A percentile compares a stretch with the other conserved stretches of the same genome.
Conservation (phyloP, 2,797 vertebrate species). For the Pangasius macronema region DNA sequence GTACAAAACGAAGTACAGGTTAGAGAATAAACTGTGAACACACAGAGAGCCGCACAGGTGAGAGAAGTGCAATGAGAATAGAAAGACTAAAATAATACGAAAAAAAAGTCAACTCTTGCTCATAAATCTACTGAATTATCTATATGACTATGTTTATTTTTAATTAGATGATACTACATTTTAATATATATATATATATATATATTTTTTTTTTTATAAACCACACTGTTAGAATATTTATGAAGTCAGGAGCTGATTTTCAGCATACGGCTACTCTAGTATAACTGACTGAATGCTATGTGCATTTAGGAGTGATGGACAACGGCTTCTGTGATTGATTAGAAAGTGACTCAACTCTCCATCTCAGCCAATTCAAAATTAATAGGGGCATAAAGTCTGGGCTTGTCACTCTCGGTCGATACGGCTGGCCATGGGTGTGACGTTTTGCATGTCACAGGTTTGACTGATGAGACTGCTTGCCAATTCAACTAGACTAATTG, state of each 20-base stretch:
- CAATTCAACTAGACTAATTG: conserved; percentile 27
- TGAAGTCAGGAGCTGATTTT: neutral
- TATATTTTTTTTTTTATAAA: too few species aligned
- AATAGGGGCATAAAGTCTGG: conserved; percentile 47
- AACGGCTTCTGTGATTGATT: conserved; percentile 44
- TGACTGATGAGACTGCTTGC: conserved; percentile 5
- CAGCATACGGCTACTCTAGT: neutral
- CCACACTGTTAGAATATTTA: neutral
- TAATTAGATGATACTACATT: neutral
- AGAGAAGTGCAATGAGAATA: neutral
- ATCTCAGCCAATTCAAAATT: conserved; percentile 57
- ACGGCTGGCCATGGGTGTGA: conserved; percentile 34
- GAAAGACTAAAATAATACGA: neutral
- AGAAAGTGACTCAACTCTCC: conserved; percentile 45
- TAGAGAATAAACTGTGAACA: neutral
- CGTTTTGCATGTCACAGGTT: neutral
- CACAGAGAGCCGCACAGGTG: neutral
- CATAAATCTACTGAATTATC: neutral
- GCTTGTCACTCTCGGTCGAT: conserved; percentile 25
- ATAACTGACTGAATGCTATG: conserved; percentile 19
- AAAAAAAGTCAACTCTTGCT: neutral
- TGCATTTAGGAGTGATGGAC: conserved; percentile 9
- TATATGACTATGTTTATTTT: neutral
- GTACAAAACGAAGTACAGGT: neutral
- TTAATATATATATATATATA: neutral